These are phyloP conservation scores for Exaiptasia diaphana DNA, from an alignment of 64 coral and sea anemone species.

Conservation along the genomic window DNA sequence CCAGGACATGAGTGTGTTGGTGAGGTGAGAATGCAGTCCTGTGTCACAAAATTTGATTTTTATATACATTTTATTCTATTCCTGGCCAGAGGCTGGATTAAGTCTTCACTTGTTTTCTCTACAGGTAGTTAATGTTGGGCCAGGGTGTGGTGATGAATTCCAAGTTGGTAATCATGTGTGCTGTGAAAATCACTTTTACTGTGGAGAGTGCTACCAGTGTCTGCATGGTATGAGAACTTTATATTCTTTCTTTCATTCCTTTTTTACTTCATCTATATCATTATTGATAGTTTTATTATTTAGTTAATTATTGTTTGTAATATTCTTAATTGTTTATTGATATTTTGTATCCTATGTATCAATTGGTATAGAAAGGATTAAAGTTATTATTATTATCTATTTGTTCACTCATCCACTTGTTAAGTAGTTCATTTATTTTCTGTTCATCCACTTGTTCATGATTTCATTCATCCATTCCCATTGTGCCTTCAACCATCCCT, in stretches of 20 bases:
- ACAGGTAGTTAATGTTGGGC: constrained; percentile 52
- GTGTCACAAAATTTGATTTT: too few species aligned
- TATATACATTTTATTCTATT: too few species aligned
- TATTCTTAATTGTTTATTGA: background rate
- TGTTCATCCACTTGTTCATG: background rate
- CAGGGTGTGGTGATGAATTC: constrained; percentile 45
- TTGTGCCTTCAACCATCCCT: background rate
- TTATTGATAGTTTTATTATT: background rate
- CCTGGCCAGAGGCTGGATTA: too few species aligned
- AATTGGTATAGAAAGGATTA: too few species aligned
- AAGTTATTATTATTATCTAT: too few species aligned
- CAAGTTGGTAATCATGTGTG: constrained; percentile 58
- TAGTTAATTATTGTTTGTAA: background rate
- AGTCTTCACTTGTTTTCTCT: background rate
- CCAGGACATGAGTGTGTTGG: constrained; percentile 76
- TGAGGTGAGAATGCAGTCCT: constrained; percentile 29
- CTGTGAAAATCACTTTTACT: constrained; percentile 72
- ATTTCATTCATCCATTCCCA: background rate
- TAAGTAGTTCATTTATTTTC: background rate
- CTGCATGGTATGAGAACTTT: constrained; percentile 39
- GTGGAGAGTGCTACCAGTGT: constrained; percentile 77
- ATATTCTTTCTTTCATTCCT: background rate
- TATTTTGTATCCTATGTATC: background rate
- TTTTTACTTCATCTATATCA: too few species aligned
- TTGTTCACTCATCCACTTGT: too few species aligned